Base-by-base conservation (phyloP, 92 coral and sea anemone genomes). In the Zoanthus solanderi region DNA sequence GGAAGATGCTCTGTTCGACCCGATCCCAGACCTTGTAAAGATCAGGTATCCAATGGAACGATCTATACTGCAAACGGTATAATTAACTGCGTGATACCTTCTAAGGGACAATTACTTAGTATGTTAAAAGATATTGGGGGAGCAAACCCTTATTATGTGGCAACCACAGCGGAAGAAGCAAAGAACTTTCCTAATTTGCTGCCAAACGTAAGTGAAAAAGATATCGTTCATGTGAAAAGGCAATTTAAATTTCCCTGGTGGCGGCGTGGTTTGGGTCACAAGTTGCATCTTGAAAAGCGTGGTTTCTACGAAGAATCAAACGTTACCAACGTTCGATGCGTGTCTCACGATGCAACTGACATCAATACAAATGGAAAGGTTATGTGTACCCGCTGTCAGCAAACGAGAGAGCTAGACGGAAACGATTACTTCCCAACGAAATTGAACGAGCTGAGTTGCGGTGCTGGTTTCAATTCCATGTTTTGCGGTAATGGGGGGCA, bases 351-450 rank as follows among this genome's bases (percentile, higher is more conserved):
- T 3, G 58, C 56, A 2, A 45, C 2, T 10, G 31, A 34, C n/a
- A 3, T 0, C 7, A 15, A 37, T 12, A 75, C 79, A 37, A 37
- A 0, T 37, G 47, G 72, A 71, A 28, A 37, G 7, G 44, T 14
- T 0, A 30, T 79, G 53, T 79, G 84, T 69, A 79, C 16, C 72
- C 84, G 84, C 8, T 79, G 84, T 60, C 84, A 79, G 6, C 84
- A 79, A 57, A 34, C 8, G 14, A 57, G 84, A 9, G 4, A 57
- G 53, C 46, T 79, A 10, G 71, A 71, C 13, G 18, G 31, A 0
- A 66, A 29, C 3, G 3, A 4, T 37, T 79, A 79, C 23, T 60
- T 79, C n/a, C 84, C 84, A 0, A 0, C 17, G 6, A 57, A 2
- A 5, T 5, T 79, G 17, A 79, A 79, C 71, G 84, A 79, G 72